Evolutionary conservation across 2,888 invertebrate species (phyloP).

Genomic region (Philhelius pedissequus): DNA sequence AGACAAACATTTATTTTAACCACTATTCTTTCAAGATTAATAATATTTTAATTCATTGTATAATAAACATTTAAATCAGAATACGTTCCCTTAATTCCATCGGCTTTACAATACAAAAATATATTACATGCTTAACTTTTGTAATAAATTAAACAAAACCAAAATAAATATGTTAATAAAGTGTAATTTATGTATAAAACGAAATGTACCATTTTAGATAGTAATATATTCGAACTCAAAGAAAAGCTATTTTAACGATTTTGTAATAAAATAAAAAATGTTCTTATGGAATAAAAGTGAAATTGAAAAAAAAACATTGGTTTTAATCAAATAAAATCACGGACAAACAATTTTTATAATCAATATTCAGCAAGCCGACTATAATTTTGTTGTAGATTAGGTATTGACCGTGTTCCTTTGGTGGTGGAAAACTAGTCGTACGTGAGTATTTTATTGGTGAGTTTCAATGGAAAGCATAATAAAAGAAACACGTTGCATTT

Average conservation of each 20-base stretch:
- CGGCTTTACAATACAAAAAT: constrained; percentile 9
- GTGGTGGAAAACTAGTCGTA: too few species aligned
- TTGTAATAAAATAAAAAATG: constrained; percentile 41
- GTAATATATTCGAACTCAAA: background rate
- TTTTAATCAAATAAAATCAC: background rate
- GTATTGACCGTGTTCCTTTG: too few species aligned
- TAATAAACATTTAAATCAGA: constrained; percentile 14
- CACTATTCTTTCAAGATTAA: background rate
- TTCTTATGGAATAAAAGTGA: constrained; percentile 7
- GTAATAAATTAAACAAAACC: background rate
- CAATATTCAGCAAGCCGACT: too few species aligned
- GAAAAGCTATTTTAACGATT: constrained; percentile 9
- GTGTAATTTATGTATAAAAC: constrained; percentile 10
- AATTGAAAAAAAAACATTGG: background rate
- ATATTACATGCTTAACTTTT: background rate
- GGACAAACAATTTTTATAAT: too few species aligned
- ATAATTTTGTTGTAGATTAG: too few species aligned
- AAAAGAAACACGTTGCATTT: too few species aligned
- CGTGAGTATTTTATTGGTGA: too few species aligned
- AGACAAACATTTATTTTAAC: background rate
- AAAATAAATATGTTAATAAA: constrained; percentile 3
- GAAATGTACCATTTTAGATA: constrained; percentile 24
- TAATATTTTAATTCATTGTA: constrained; percentile 10
- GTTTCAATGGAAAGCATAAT: too few species aligned
- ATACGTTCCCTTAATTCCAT: constrained; percentile 17